Conservation (phyloP, 2,113 vertebrate genomes). For the Salvelinus alpinus region DNA sequence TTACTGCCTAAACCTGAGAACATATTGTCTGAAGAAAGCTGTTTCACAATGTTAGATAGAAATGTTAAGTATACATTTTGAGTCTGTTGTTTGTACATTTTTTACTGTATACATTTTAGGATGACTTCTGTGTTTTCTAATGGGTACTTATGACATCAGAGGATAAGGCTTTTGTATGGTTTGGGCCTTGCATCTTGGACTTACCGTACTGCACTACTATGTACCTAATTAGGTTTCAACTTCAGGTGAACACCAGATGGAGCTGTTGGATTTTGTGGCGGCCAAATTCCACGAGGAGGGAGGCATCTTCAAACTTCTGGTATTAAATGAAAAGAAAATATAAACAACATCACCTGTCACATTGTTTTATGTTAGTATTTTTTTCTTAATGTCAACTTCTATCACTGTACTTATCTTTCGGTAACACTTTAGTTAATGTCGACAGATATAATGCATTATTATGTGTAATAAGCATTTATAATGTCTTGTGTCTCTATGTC, state of each 20-base stretch:
- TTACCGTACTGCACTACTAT: not conserved
- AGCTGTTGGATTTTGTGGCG: conserved; percentile 78
- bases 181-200: not conserved
- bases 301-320: conserved; percentile 94
- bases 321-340: conserved; percentile 40
- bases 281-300: conserved; percentile 92
- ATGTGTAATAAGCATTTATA: not conserved
- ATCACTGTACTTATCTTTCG: not conserved
- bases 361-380: too few relatives aligned
- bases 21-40: not conserved
- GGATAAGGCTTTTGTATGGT: not conserved
- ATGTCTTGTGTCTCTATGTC: too few relatives aligned
- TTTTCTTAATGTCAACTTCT: not conserved
- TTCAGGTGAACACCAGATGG: conserved; percentile 80
- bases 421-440: not conserved
- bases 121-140: not conserved
- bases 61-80: too few relatives aligned
- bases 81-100: too few relatives aligned
- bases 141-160: not conserved
- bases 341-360: conserved; percentile 9
- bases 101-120: not conserved
- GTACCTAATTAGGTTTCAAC: not conserved
- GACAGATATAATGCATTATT: not conserved
- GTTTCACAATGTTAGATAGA: not conserved
- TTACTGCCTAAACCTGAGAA: too few relatives aligned